These are phyloP conservation scores for Drosophila tripunctata DNA, from an alignment of 2,888 invertebrate species.

Conservation along the genomic window DNA sequence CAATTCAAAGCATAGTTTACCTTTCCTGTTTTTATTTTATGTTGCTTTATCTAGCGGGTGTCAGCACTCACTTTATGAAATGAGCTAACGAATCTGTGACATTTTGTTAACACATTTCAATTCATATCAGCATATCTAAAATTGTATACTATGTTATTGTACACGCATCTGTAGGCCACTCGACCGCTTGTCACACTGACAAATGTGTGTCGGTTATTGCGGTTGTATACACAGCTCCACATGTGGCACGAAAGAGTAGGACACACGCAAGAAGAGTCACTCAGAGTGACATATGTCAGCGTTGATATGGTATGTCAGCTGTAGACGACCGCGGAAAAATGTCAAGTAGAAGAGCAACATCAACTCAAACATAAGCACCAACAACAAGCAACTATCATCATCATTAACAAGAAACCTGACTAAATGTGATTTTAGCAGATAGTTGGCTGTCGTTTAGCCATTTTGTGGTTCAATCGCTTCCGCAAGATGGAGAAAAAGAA, in stretches of 20 bases:
- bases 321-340: constrained; percentile 9
- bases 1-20: not conserved
- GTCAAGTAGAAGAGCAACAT: constrained; percentile 21
- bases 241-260: constrained; percentile 1
- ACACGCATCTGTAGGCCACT: constrained; percentile 34
- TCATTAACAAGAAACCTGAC: constrained; percentile 44
- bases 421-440: constrained; percentile 37
- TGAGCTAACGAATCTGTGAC: constrained; percentile 26
- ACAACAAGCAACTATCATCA: constrained; percentile 40
- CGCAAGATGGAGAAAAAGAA: constrained; percentile 18
- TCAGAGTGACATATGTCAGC: constrained; percentile 37
- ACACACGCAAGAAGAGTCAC: too few relatives aligned
- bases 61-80: not conserved
- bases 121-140: not conserved
- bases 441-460: constrained; percentile 26
- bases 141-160: constrained; percentile 10
- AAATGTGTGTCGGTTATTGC: constrained; percentile 45
- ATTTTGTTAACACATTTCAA: constrained; percentile 52
- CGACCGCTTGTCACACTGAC: constrained; percentile 51
- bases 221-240: constrained; percentile 19
- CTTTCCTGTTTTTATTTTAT: too few relatives aligned
- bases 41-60: not conserved
- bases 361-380: not conserved
- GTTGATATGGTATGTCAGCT: constrained; percentile 29
- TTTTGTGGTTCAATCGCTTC: constrained; percentile 48